These are phyloP conservation scores for Equus przewalskii DNA, from an alignment of 2,113 vertebrate species.

Conservation along the genomic window DNA sequence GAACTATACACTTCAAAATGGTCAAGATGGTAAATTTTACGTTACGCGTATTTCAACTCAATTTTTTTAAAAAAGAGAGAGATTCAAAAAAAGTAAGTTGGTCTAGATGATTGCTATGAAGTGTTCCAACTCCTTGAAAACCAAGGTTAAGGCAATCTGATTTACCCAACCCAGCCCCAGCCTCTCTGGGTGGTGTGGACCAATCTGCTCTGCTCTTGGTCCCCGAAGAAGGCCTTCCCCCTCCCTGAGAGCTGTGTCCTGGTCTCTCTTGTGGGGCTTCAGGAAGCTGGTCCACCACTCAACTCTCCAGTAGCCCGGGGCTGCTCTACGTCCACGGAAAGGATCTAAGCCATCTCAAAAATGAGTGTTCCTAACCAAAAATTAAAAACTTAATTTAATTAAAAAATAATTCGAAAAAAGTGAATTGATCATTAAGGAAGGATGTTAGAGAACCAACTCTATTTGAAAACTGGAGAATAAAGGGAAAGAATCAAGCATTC, in stretches of 20 bases:
- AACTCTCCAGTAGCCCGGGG: not conserved
- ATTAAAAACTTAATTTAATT: not conserved
- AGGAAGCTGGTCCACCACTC: not conserved
- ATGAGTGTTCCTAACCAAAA: not conserved
- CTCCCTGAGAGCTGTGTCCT: not conserved
- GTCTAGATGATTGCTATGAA: not conserved
- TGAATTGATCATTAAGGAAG: not conserved
- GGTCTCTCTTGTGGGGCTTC: not conserved
- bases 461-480: not conserved
- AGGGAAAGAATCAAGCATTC: not conserved
- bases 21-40: not conserved
- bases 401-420: not conserved
- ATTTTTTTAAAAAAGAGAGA: not conserved
- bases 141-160: not conserved
- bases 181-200: not conserved
- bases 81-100: not conserved
- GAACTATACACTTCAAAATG: not conserved
- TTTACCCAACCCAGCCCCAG: accelerated
- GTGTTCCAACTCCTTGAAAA: not conserved
- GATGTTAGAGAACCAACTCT: not conserved
- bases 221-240: not conserved
- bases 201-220: not conserved
- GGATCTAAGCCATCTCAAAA: not conserved
- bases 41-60: not conserved
- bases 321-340: not conserved